Evolutionary conservation across 2,888 invertebrate species (phyloP).

Genomic region (Rapana venosa): DNA sequence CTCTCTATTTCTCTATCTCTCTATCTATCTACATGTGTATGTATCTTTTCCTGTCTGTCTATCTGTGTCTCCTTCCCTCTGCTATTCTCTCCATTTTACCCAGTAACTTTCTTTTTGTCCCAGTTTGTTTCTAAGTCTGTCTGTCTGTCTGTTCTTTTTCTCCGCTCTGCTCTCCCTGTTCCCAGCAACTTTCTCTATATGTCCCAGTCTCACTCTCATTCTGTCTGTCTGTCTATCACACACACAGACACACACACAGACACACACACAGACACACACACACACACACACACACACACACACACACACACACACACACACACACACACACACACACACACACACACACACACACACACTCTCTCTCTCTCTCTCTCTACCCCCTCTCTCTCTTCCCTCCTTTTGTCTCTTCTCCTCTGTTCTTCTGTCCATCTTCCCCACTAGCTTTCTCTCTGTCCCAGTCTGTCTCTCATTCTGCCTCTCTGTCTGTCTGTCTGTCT

Average conservation of each 20-base stretch:
- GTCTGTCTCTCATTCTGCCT: background rate
- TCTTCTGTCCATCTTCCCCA: too few relatives aligned
- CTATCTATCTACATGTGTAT: too few relatives aligned
- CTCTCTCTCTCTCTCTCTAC: too few relatives aligned
- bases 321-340: constrained; percentile 6
- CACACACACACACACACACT: too few relatives aligned
- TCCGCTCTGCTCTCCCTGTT: too few relatives aligned
- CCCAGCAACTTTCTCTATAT: too few relatives aligned
- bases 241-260: constrained; percentile 5
- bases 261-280: constrained; percentile 19
- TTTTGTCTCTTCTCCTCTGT: too few relatives aligned
- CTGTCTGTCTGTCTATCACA: background rate
- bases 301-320: constrained; percentile 30
- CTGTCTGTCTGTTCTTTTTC: too few relatives aligned
- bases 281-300: constrained; percentile 25
- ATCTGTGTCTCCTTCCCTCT: too few relatives aligned
- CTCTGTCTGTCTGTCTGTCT: background rate
- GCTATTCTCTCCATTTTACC: background rate
- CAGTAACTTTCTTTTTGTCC: background rate
- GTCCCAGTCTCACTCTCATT: background rate
- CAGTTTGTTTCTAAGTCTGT: background rate
- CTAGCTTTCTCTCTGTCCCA: background rate
- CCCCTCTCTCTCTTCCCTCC: too few relatives aligned
- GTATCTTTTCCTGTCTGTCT: too few relatives aligned
- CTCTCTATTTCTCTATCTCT: too few relatives aligned